Base-by-base conservation (phyloP, 2,888 invertebrate genomes). In the Rotaria magnacalcarata region DNA sequence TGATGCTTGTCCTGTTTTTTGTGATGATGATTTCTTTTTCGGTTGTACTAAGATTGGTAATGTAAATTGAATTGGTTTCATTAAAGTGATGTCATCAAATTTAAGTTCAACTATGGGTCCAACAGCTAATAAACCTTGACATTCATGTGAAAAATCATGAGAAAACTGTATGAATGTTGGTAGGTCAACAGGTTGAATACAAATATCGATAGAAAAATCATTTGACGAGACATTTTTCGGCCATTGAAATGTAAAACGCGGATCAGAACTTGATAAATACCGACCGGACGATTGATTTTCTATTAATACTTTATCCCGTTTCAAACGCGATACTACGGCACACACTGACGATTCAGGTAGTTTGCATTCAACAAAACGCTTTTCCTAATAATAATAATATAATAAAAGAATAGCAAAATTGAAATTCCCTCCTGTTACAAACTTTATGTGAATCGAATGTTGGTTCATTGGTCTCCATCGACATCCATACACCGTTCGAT, bases 281-380 rank as follows among this genome's bases (percentile, higher is more conserved):
- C 47, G 43, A 11, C 47, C 80, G 14, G 47, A 47, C 21, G 24
- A n/a, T 5, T 80, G 10, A 6, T 43, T 80, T 43, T 47, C 4
- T 47, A 80, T 80, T 4, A 80, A n/a, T n/a, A 80, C n/a, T 47
- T 1, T 43, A 47, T 80, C 80, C 3, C n/a, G 80, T 47, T 47
- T 80, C n/a, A 80, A 80, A 47, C 80, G 43, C 47, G 80, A 80
- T 4, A 80, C 80, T 8, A 47, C 80, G 24, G 80, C 80, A n/a
- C 43, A 80, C 16, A 19, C 10, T 0, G n/a, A 24, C n/a, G 80
- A 24, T 80, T 80, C 41, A 80, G 24, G 24, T n/a, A 80, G n/a
- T 80, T 47, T 80, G 47, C 80, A 80, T 80, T 80, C 80, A 24
- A 47, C 47, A 47, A 80, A 80, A n/a, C 34, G 80, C n/a, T 80